Percentiles rank a stretch among this genome's conserved stretches.
Evolutionary conservation across 1,140 invertebrate species (phyloP).

Genomic region (Paralvinella palmiformis): DNA sequence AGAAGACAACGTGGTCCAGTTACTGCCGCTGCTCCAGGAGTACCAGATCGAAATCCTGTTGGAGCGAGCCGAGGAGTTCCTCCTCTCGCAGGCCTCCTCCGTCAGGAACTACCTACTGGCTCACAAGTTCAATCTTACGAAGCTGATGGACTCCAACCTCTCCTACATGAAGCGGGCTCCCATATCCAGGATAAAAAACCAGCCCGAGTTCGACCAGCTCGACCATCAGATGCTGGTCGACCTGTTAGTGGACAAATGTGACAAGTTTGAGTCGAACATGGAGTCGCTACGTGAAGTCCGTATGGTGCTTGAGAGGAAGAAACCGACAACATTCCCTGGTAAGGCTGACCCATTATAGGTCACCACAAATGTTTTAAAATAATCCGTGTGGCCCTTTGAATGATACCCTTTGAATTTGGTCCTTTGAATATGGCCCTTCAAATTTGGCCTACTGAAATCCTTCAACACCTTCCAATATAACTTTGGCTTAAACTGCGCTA

Average conservation of each 20-base stretch:
- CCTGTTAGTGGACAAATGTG: conserved; percentile 17
- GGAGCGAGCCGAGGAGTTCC: conserved; percentile 20
- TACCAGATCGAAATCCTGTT: conserved; percentile 27
- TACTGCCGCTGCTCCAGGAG: conserved; percentile 20
- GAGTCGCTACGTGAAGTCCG: conserved; percentile 19
- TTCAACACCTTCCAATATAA: too few species aligned
- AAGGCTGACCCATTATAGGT: too few species aligned
- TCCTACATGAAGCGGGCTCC: conserved; percentile 18
- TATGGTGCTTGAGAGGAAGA: conserved; percentile 22
- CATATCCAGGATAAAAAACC: neutral
- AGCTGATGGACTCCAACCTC: conserved; percentile 15
- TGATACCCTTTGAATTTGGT: too few species aligned
- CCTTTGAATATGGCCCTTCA: too few species aligned
- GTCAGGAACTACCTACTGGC: conserved; percentile 21
- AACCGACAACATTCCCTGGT: conserved; percentile 21
- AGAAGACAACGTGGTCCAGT: conserved; percentile 11
- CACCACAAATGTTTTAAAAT: too few species aligned
- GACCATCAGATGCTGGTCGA: conserved; percentile 10
- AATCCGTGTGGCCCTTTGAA: too few species aligned
- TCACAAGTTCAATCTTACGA: conserved; percentile 15
- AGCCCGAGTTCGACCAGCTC: conserved; percentile 18
- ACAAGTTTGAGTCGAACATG: conserved; percentile 19
- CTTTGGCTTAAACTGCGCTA: too few species aligned
- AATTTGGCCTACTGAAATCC: too few species aligned
- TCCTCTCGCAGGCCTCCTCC: conserved; percentile 20